phyloP scores from a whole-genome alignment of 1,140 invertebrate genomes.

The Aphis craccivora region DNA sequence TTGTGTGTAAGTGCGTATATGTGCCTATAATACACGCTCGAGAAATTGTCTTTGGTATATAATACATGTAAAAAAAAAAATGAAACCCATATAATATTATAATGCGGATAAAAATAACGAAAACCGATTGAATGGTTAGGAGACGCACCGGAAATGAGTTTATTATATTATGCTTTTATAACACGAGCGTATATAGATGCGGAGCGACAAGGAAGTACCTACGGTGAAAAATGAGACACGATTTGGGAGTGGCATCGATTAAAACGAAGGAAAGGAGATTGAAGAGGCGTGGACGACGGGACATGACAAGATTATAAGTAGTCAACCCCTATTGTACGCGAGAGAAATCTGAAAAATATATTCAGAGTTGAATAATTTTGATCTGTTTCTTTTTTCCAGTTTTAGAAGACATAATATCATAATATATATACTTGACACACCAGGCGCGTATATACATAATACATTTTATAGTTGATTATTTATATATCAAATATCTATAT shows the following conservation, averaged over 20 bases:
- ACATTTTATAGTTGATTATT: not conserved
- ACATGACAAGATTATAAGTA: constrained; percentile 32
- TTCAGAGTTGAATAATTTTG: constrained; percentile 18
- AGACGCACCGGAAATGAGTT: constrained; percentile 45
- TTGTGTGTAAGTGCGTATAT: not conserved
- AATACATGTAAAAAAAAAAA: not conserved
- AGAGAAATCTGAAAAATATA: constrained; percentile 33
- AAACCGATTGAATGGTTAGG: not conserved
- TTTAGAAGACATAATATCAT: not conserved
- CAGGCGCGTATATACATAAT: not conserved
- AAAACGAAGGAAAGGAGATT: constrained; percentile 43
- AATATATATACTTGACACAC: not conserved
- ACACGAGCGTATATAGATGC: not conserved
- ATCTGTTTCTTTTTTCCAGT: not conserved
- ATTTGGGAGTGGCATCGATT: constrained; percentile 51
- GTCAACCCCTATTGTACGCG: constrained; percentile 46
- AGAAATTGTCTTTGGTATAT: not conserved
- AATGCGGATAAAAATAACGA: not conserved
- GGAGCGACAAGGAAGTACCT: constrained; percentile 23
- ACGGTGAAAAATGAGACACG: constrained; percentile 8
- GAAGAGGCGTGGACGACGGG: constrained; percentile 45
- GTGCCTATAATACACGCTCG: not conserved
- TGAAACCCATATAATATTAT: not conserved
- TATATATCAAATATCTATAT: not conserved
- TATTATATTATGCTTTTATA: not conserved